Conservation (phyloP, 2,888 invertebrate species). For the Epistrophe eligans region DNA sequence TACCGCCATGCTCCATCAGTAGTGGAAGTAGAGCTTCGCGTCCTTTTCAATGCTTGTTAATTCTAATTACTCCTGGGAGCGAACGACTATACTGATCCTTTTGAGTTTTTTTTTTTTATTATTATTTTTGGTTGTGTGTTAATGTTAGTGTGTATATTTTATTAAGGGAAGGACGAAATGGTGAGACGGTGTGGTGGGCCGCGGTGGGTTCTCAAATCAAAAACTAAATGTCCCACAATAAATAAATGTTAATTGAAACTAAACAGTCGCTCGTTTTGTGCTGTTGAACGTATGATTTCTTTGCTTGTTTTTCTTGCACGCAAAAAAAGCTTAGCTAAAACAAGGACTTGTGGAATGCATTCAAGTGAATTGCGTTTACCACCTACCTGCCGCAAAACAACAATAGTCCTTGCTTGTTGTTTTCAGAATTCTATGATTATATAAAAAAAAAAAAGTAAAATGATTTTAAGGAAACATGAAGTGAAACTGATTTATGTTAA, state of each 20-base stretch:
- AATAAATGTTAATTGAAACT: constrained; percentile 71
- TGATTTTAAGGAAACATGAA: constrained; percentile 31
- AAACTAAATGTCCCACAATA: constrained; percentile 56
- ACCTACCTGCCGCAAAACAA: not conserved
- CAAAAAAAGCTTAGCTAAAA: constrained; percentile 1
- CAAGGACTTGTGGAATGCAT: constrained; percentile 43
- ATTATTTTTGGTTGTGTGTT: not conserved
- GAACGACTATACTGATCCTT: not conserved
- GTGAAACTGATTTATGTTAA: constrained; percentile 61
- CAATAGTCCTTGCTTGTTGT: constrained; percentile 29
- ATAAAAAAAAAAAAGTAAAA: not conserved
- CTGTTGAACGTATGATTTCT: constrained; percentile 56
- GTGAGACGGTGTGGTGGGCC: too few species aligned
- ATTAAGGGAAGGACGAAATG: constrained; percentile 1
- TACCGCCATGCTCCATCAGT: constrained; percentile 30
- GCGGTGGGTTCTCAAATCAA: constrained; percentile 58
- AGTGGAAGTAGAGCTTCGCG: not conserved
- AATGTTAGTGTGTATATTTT: not conserved
- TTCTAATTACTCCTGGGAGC: constrained; percentile 62
- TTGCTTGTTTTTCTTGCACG: constrained; percentile 29
- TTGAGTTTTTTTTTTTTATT: not conserved
- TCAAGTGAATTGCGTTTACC: constrained; percentile 27
- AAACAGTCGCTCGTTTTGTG: constrained; percentile 56
- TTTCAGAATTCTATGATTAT: not conserved
- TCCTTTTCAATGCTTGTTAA: constrained; percentile 58